Base-by-base conservation (phyloP, 2,888 invertebrate genomes). In the Augiades crinisus region DNA sequence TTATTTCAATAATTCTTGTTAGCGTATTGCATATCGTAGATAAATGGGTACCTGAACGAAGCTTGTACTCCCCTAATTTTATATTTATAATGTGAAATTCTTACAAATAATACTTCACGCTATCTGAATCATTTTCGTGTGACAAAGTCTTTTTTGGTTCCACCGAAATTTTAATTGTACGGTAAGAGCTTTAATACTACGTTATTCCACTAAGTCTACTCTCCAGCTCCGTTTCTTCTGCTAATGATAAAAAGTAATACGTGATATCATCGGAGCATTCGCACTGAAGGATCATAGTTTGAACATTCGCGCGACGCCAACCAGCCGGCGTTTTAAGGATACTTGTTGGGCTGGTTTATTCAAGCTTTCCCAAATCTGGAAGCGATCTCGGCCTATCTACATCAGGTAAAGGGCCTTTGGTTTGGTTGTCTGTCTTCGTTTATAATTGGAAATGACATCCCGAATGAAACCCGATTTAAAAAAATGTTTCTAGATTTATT, bases 231-330 rank as follows among this genome's bases (percentile, higher is more conserved):
- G 21, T 47, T 47, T 16, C n/a, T 14, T 37, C 30, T 38, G 38
- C 21, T 30, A 40, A 47, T 47, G 30, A 10, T 47, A 40, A 40
- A 47, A 40, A 19, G 16, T 47, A 47, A 40, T 37, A 47, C 47
- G 38, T 24, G 41, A 49, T 49, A 41, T 49, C 36, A 46, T 17
- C 47, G 8, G 31, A 22, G 7, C 12, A 21, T 49, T 49, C 22
- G 40, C 47, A 22, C 21, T 21, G 31, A 38, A 14, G 1, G 31
- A 38, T 31, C 14, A 21, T 19, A 24, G 33, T 49, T 41, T 41
- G 33, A 24, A 40, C 22, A 22, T 27, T 41, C 33, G 40, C 33
- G 21, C 40, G 49, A 34, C 41, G 34, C 17, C 41, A 16, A 33
- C 41, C 41, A 19, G 12, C 12, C 30, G 27, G 38, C 31, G 31